Evolutionary conservation across 2,113 vertebrate species (phyloP).

Genomic region (Menura novaehollandiae): DNA sequence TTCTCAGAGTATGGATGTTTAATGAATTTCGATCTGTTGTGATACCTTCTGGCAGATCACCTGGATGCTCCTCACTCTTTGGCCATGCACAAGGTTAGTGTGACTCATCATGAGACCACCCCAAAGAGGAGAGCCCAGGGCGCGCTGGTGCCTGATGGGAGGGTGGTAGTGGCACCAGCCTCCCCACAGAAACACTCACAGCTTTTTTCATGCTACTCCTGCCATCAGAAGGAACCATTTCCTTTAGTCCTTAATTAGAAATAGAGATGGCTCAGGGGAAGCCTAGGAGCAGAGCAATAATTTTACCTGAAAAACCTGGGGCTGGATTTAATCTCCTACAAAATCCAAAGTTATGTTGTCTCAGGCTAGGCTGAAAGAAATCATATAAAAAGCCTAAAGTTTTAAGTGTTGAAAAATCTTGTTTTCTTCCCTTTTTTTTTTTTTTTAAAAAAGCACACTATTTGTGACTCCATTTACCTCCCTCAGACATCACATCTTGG

Average conservation of each 20-base stretch:
- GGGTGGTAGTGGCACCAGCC: not conserved
- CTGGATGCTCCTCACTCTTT: too few relatives aligned
- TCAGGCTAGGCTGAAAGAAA: conserved; percentile 2
- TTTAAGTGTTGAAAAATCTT: not conserved
- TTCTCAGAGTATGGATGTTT: not conserved
- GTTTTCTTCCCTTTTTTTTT: not conserved
- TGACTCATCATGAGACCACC: not conserved
- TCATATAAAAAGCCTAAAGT: not conserved
- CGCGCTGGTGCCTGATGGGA: rapidly evolving
- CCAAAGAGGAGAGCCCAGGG: not conserved
- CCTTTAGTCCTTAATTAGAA: conserved; percentile 47
- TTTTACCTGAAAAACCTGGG: conserved; percentile 5
- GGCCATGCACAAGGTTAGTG: rapidly evolving
- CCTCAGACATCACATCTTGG: not conserved
- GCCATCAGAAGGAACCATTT: not conserved
- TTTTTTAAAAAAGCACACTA: not conserved
- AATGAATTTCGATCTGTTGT: not conserved
- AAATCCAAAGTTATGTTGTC: conserved; percentile 27
- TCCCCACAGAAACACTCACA: not conserved
- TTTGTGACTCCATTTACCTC: not conserved
- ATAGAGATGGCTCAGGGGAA: conserved; percentile 5
- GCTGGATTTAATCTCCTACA: conserved; percentile 47
- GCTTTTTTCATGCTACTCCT: not conserved
- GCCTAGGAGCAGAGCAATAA: conserved; percentile 33
- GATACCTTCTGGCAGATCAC: not conserved